Conservation (phyloP, 2,888 invertebrate genomes). For the Pandemis heparana region DNA sequence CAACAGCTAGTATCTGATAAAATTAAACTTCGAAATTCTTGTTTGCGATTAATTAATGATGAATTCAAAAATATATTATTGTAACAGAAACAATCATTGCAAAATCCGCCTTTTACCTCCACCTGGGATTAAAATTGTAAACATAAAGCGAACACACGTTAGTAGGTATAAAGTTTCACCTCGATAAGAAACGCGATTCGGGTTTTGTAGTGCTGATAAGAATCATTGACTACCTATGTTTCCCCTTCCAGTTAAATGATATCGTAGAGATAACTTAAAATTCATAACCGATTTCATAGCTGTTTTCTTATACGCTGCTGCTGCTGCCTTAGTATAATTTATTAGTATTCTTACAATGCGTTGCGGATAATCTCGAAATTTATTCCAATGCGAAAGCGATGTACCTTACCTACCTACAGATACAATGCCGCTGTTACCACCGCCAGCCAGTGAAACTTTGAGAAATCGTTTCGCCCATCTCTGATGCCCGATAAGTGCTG, state of each 20-base stretch:
- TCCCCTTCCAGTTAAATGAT: background rate
- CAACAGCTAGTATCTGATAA: too few species aligned
- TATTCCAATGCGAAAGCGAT: conserved; percentile 31
- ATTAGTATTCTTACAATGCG: background rate
- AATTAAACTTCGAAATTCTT: background rate
- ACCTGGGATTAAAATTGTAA: background rate
- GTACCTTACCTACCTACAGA: background rate
- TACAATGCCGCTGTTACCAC: conserved; percentile 22
- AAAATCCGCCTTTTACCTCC: background rate
- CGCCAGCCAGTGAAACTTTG: conserved; percentile 45
- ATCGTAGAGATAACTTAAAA: background rate
- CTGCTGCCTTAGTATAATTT: background rate
- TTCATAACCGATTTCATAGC: background rate
- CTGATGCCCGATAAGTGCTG: conserved; percentile 38
- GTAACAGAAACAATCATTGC: background rate
- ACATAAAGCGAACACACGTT: conserved; percentile 1
- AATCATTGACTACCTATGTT: conserved; percentile 4
- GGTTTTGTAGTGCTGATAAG: conserved; percentile 8
- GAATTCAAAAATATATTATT: background rate
- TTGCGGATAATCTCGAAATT: background rate
- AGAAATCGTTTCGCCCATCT: conserved; percentile 44
- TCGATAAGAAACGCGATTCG: conserved; percentile 7
- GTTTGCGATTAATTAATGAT: background rate
- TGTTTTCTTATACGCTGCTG: background rate
- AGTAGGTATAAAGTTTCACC: conserved; percentile 2